Percentiles rank a stretch among this genome's conserved stretches.
Evolutionary conservation across 2,888 invertebrate species (phyloP).

Genomic region (Xanthia togata): DNA sequence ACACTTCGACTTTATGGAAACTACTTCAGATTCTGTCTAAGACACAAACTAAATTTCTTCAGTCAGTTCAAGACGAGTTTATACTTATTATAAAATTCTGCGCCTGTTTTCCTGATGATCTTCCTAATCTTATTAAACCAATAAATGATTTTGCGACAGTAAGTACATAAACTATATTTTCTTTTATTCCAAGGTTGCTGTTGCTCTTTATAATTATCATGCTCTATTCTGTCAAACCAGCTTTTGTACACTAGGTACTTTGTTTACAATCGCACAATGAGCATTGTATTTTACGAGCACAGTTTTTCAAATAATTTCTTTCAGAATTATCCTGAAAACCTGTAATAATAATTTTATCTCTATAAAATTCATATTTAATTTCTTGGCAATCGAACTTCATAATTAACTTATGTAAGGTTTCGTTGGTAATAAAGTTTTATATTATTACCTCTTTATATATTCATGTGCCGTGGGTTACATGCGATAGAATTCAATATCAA

Average conservation of each 20-base stretch:
- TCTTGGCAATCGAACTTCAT: slow-evolving; percentile 11
- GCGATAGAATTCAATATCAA: slow-evolving; percentile 53
- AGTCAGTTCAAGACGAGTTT: background rate
- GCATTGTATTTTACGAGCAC: background rate
- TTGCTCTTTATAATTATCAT: background rate
- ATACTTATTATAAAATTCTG: background rate
- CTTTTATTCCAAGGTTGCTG: background rate
- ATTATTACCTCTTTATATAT: slow-evolving; percentile 40
- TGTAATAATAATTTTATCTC: background rate
- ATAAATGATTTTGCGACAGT: background rate
- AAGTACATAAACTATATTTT: background rate
- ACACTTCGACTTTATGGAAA: background rate
- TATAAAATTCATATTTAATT: background rate
- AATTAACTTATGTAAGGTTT: slow-evolving; percentile 5
- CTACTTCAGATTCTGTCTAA: background rate
- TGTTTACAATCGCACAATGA: too few relatives aligned
- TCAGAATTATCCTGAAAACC: background rate
- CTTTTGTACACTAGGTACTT: background rate
- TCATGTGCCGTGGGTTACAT: slow-evolving; percentile 28
- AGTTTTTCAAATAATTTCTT: background rate
- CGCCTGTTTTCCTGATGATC: background rate
- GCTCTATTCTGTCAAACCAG: background rate
- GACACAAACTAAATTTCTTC: background rate
- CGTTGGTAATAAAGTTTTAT: slow-evolving; percentile 10
- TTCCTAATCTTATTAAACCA: background rate